Base-by-base conservation (phyloP, 2,797 vertebrate genomes). In the Cynodonichthys magdalenae region DNA sequence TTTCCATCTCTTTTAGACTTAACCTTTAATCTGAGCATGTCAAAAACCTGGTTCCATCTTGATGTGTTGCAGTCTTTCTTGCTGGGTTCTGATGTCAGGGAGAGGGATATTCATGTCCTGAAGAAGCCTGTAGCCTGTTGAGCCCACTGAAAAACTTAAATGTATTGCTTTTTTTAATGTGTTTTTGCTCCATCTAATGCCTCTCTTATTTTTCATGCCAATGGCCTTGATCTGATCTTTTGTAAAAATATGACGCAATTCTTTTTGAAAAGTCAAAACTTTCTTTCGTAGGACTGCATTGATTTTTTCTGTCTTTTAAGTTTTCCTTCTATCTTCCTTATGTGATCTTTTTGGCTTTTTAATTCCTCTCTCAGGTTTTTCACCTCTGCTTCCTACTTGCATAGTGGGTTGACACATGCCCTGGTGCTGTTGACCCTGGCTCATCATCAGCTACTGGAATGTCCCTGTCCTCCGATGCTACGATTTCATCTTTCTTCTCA, bases 31-130 rank as follows among this genome's bases (percentile, higher is more conserved):
- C 2, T 17, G 27, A 51, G 15, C 49, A 51, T 51, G 24, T 51
- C 27, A 17, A 28, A 51, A 6, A 28, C 49, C 49, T 51, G 49
- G 49, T 51, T 51, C 49, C 6, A 51, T 1, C 15, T 51, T 28
- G 17, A 51, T 51, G 15, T 28, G 49, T 29, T 36, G n/a, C 31
- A 53, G 15, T 53, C n/a, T 14, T 53, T 31, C 36, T 53, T 53
- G n/a, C n/a, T 12, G n/a, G 11, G 52, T 53, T 53, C 52, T 36
- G n/a, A 53, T 36, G 0, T 53, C 31, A 19, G 29, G 52, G 6
- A 39, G 29, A 19, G 31, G 29, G n/a, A 53, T 19, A 36, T 1
- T 19, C 18, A 36, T 36, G 34, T 53, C 52, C 9, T 53, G 52
- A 6, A 19, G n/a, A 12, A 39, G 2, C 49, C 15, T 53, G 52